Evolutionary conservation across 2,797 vertebrate genomes (phyloP), one percentile per base, ranked within the genome.

Genomic region (Chromobotia macracanthus): DNA sequence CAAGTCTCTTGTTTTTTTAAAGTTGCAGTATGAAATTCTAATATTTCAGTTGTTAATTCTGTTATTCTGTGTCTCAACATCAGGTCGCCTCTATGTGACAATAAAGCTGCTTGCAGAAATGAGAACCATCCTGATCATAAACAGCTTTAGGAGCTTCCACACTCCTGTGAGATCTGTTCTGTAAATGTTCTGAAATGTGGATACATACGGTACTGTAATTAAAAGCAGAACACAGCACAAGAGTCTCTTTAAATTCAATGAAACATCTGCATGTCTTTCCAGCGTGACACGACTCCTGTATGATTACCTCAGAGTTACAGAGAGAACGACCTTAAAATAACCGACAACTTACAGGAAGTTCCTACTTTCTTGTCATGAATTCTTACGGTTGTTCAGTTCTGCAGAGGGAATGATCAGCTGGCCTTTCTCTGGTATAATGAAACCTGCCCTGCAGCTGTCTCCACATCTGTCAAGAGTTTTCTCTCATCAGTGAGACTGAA

Each of bases 171-270:
- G 64, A 69, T 74, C 16, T 65, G 21, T 70, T 53, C 50, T 80
- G 82, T 58, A 77, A 82, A 77, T 77, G 67, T 31, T 72, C 12
- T 19, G 55, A 18, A 60, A 56, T 77, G 55, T 64, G 56, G 28
- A 51, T 11, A 38, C 28, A 50, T 41, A 28, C 5, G 18, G 7
- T 5, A 63, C 44, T 41, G 50, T 80, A 74, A 84, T 78, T 72
- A 51, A 60, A 70, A 23, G 28, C 83, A 80, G 69, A 77, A 63
- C 38, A 75, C 3, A 5, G n/a, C 51, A 73, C 69, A 41, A 0
- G 28, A 2, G 2, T 7, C 50, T 21, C 23, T 71, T 53, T 46
- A 16, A 25, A 58, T 10, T 25, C 41, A 50, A n/a, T 82, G 46
- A 78, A 41, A 61, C 55, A 18, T 72, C 75, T 61, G 46, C 35